phyloP scores from a whole-genome alignment of 2,888 invertebrate genomes.

The Mythimna pallens region DNA sequence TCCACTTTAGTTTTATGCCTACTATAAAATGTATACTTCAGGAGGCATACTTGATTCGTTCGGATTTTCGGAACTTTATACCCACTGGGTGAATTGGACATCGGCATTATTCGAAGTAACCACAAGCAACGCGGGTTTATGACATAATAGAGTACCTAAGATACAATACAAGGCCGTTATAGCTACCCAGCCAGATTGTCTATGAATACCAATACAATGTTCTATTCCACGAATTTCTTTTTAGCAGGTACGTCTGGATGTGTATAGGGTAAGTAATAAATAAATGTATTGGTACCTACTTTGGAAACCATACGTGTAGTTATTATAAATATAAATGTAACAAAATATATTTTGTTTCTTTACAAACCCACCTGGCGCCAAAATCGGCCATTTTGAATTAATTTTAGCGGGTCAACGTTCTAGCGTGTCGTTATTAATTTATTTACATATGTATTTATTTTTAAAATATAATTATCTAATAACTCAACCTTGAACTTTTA shows the following conservation, averaged over 20 bases:
- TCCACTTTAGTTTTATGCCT: conserved; percentile 47
- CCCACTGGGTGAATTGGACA: conserved; percentile 9
- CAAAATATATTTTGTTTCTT: conserved; percentile 8
- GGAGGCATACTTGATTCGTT: conserved; percentile 28
- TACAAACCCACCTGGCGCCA: conserved; percentile 7
- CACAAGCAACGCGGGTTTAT: conserved; percentile 26
- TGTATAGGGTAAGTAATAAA: neutral
- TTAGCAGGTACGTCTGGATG: neutral
- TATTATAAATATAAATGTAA: neutral
- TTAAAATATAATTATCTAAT: conserved; percentile 42
- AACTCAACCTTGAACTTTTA: conserved; percentile 51
- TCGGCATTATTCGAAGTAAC: conserved; percentile 19
- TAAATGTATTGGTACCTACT: neutral
- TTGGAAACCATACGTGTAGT: neutral
- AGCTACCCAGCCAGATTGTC: conserved; percentile 5
- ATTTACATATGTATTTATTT: neutral
- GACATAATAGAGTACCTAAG: neutral
- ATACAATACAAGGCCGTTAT: conserved; percentile 9
- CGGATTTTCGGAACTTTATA: conserved; percentile 15
- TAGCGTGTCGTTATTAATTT: conserved; percentile 12
- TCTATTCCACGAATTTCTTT: conserved; percentile 4
- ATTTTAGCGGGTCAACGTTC: conserved; percentile 52
- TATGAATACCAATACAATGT: conserved; percentile 29
- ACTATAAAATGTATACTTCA: conserved; percentile 41
- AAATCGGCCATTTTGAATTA: conserved; percentile 28